Evolutionary conservation across 1,140 invertebrate species (phyloP).

Genomic region (Zelostemma sp.): DNA sequence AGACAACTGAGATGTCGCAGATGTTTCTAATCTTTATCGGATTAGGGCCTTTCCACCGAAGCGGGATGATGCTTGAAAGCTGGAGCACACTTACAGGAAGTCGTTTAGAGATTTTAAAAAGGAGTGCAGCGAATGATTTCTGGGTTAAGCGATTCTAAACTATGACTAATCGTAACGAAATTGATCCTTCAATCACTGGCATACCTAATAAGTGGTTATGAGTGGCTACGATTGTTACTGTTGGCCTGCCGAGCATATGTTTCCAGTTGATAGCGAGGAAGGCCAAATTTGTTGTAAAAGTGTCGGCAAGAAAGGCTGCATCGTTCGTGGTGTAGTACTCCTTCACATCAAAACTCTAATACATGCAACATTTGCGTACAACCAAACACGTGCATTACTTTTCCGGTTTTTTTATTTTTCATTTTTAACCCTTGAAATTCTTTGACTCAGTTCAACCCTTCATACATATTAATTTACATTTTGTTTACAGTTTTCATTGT

Average conservation of each 20-base stretch:
- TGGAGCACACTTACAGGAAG: too few species aligned
- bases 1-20: background rate
- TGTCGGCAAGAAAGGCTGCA: constrained; percentile 87
- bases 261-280: constrained; percentile 96
- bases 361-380: constrained; percentile 67
- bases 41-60: too few species aligned
- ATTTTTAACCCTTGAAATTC: too few species aligned
- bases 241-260: constrained; percentile 90
- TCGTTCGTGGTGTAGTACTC: constrained; percentile 95
- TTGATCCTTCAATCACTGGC: constrained; percentile 49
- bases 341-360: constrained; percentile 92
- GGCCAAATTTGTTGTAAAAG: constrained; percentile 88
- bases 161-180: too few species aligned
- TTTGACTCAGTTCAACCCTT: too few species aligned
- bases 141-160: too few species aligned
- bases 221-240: constrained; percentile 85
- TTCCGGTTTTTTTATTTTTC: constrained; percentile 10
- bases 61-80: too few species aligned
- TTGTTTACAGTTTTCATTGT: too few species aligned
- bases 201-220: constrained; percentile 86
- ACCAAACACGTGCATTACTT: constrained; percentile 52
- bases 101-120: too few species aligned
- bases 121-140: too few species aligned
- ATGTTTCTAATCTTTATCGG: background rate
- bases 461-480: too few species aligned